These are phyloP conservation scores for Drosophila parthenogenetica DNA, from an alignment of 2,888 invertebrate genomes.

Conservation along the genomic window DNA sequence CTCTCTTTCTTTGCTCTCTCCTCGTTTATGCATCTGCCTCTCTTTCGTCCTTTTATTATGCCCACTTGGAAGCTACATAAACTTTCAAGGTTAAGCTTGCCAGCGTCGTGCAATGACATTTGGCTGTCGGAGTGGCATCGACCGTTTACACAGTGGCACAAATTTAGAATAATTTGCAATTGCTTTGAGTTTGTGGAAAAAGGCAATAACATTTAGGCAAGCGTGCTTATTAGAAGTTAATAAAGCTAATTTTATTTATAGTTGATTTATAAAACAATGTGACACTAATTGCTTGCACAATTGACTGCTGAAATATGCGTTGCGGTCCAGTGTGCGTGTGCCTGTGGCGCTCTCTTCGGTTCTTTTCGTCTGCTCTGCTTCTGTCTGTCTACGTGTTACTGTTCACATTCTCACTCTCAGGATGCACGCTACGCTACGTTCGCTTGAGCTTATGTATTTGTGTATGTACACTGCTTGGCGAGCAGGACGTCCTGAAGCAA, in stretches of 20 bases:
- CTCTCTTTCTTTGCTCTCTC: slow-evolving; percentile 2
- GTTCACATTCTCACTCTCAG: slow-evolving; percentile 61
- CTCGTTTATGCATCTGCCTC: slow-evolving; percentile 1
- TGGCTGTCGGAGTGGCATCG: slow-evolving; percentile 36
- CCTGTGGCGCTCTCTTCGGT: slow-evolving; percentile 7
- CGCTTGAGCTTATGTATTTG: slow-evolving; percentile 20
- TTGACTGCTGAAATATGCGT: not conserved
- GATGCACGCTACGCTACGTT: slow-evolving; percentile 44
- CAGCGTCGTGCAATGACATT: slow-evolving; percentile 80
- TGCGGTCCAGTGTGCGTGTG: slow-evolving; percentile 33
- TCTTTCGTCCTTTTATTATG: slow-evolving; percentile 66
- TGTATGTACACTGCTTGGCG: not conserved
- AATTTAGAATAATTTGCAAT: not conserved
- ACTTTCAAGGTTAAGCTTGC: slow-evolving; percentile 82
- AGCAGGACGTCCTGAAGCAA: slow-evolving; percentile 8
- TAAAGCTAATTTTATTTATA: not conserved
- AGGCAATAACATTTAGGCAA: not conserved
- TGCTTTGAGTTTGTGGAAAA: no score
- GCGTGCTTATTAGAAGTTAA: not conserved
- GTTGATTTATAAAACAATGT: not conserved
- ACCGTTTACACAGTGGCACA: slow-evolving; percentile 49
- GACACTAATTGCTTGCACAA: not conserved
- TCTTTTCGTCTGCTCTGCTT: slow-evolving; percentile 30
- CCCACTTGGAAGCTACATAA: slow-evolving; percentile 52
- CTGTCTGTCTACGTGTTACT: slow-evolving; percentile 57